Conservation (phyloP, 2,888 invertebrate species). For the Volucella inanis region DNA sequence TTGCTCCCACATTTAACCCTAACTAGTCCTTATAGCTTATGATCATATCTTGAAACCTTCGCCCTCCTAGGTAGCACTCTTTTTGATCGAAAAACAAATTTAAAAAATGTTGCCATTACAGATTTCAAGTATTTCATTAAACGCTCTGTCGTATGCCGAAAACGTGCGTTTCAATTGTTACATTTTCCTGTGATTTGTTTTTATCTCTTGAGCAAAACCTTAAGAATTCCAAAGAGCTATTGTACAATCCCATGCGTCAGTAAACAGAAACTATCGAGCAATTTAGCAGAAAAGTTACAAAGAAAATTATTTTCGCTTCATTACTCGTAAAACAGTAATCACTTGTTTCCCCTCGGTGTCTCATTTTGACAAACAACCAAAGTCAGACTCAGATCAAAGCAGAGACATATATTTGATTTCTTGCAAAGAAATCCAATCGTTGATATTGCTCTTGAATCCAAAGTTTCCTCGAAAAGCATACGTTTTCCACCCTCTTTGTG, state of each 20-base stretch:
- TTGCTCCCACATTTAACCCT: too few species aligned
- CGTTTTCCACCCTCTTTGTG: too few species aligned
- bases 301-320: conserved; percentile 49
- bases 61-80: too few species aligned
- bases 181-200: conserved; percentile 27
- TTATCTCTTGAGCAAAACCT: neutral
- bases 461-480: neutral
- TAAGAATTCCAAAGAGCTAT: neutral
- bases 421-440: neutral
- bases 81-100: too few species aligned
- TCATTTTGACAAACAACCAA: conserved; percentile 2
- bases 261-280: conserved; percentile 45
- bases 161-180: conserved; percentile 19
- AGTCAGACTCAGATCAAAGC: conserved; percentile 2
- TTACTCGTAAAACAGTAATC: conserved; percentile 32
- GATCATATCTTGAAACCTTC: too few species aligned
- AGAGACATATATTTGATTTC: neutral
- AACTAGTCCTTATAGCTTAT: too few species aligned
- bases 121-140: too few species aligned
- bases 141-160: conserved; percentile 12
- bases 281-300: conserved; percentile 36
- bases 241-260: neutral
- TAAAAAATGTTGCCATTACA: too few species aligned
- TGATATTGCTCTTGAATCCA: neutral
- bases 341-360: conserved; percentile 26